Evolutionary conservation across 2,797 vertebrate species (phyloP).

Genomic region (Sebastes oblongus): DNA sequence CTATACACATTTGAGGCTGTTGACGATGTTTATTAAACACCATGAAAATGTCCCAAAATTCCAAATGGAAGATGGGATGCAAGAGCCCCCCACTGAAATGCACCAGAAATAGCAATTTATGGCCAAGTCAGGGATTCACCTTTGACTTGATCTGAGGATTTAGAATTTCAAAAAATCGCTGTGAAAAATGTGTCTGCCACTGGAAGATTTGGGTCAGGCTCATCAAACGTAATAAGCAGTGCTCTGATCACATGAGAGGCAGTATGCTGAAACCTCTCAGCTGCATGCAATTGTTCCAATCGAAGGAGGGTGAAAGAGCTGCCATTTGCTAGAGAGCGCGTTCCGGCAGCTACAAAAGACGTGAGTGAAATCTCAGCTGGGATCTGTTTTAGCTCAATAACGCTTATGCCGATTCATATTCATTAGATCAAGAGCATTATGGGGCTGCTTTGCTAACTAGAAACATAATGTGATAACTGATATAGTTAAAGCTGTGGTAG

Average conservation of each 20-base stretch:
- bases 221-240: conserved; percentile 78
- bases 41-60: conserved; percentile 9
- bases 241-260: conserved; percentile 72
- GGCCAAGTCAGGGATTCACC: conserved; percentile 63
- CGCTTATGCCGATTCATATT: conserved; percentile 49
- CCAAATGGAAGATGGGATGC: neutral
- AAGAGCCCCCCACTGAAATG: conserved; percentile 14
- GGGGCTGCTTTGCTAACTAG: conserved; percentile 18
- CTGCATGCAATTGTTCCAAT: conserved; percentile 63
- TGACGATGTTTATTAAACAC: conserved; percentile 30
- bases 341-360: conserved; percentile 49
- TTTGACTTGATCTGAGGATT: conserved; percentile 72
- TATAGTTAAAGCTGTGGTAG: neutral
- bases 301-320: conserved; percentile 56
- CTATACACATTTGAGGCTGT: conserved; percentile 9
- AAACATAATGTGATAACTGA: neutral
- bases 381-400: conserved; percentile 58
- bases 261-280: conserved; percentile 61
- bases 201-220: conserved; percentile 79
- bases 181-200: conserved; percentile 60
- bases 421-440: conserved; percentile 32
- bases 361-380: conserved; percentile 52
- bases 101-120: conserved; percentile 33
- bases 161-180: conserved; percentile 62
- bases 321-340: conserved; percentile 45